Evolutionary conservation across 2,113 vertebrate species (phyloP), one percentile per base, ranked within the genome.

Genomic region (Platanista minor): DNA sequence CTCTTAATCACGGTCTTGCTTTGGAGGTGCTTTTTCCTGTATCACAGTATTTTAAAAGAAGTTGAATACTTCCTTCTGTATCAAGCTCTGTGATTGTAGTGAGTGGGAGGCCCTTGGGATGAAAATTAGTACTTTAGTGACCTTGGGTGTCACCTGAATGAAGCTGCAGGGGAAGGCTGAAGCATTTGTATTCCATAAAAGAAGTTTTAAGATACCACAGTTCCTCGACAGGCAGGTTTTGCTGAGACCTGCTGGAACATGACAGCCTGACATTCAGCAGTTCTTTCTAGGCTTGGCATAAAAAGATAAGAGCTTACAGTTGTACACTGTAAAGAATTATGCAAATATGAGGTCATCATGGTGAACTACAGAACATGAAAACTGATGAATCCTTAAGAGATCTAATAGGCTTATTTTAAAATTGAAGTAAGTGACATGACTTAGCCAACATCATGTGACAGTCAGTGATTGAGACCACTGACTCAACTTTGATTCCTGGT

Each of bases 311-410:
- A 81, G 36, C 66, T 95, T 57, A 75, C 15, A 27, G 74, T 59
- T 84, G 46, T 61, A 84, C 7, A 46, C 12, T 62, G 71, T 57
- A 71, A 97, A 96, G 52, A 86, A 72, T 80, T 91, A 66, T 59
- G 61, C 62, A 95, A 89, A 69, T 84, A 14, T 36, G n/a, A 81
- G 10, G 21, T 83, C 59, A 77, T 74, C 18, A 64, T 13, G 25
- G 67, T 94, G 33, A 86, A 87, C 72, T 89, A 69, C 2, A 59
- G 61, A 86, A 91, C 57, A 57, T 90, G 57, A 87, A 94, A 91
- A 74, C 1, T 62, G 17, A 52, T 91, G 21, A 72, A 64, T 71
- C 72, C 64, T 87, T 91, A 87, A 87, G 87, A 77, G 33, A 83
- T 41, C 62, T 31, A 75, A 72, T 31, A 29, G 39, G 31, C 18